Evolutionary conservation across 1,140 invertebrate genomes (phyloP), one percentile per base, ranked within the genome.

Genomic region (Nilaparvata lugens): DNA sequence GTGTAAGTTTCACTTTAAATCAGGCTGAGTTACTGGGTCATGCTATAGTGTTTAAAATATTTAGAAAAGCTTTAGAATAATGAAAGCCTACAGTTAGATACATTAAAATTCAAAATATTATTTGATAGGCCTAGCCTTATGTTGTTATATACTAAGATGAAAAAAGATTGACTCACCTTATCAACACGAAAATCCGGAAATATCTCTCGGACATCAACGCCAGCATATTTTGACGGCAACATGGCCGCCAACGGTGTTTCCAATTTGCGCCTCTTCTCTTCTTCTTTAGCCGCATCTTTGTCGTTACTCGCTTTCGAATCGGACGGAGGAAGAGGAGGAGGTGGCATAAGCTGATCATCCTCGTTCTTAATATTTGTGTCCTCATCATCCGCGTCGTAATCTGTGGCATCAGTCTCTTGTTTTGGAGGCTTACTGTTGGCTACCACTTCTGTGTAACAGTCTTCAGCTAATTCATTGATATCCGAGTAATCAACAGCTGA

Each of bases 191-290:
- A 97, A 72, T 97, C 93, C 6, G 94, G 94, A 76, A 97, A 97
- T 0, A 97, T 69, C 71, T 91, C 85, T 2, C 85, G 88, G 0
- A 97, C 93, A 78, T 96, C 83, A 11, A 93, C 80, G 75, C 93
- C 86, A 7, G 86, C 87, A 77, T 97, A 95, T 77, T 97, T 96
- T 0, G 91, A 92, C 1, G 95, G 95, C 48, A 97, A 71, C 90
- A 97, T 97, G 23, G 91, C 91, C 18, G 93, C 94, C 43, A 97
- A 73, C 4, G 95, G 95, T 0, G 94, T 97, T 69, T 95, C 89
- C 45, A 94, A 73, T 71, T 84, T 48, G 5, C 45, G 4, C 55
- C 83, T 81, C 18, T 60, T 63, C 56, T 60, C 79, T 78, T 60
- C 67, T 64, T 75, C 73, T 0, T 77, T 75, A 62, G 69, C 57